Percentiles rank a stretch among this genome's conserved stretches.
Evolutionary conservation across 2,113 vertebrate genomes (phyloP).

Genomic region (Solea senegalensis): DNA sequence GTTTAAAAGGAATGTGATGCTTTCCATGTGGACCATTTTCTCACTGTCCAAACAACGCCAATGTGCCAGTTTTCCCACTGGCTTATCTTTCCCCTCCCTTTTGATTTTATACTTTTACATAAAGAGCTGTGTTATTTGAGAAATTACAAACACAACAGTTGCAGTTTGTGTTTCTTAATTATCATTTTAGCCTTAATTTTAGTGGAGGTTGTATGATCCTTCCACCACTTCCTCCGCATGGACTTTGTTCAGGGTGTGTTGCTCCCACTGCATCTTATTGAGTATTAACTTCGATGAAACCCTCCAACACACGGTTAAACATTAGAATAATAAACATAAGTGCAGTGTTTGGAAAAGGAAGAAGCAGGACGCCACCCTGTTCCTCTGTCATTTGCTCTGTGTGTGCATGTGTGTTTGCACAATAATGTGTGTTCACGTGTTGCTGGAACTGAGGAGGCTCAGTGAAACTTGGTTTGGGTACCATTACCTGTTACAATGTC

Average conservation of each 20-base stretch:
- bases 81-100: slow-evolving; percentile 16
- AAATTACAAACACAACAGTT: neutral
- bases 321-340: slow-evolving; percentile 48
- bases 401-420: neutral
- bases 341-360: slow-evolving; percentile 54
- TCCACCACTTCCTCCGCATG: slow-evolving; percentile 11
- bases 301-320: slow-evolving; percentile 25
- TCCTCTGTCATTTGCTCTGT: slow-evolving; percentile 20
- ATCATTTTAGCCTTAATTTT: neutral
- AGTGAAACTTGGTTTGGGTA: too few species aligned
- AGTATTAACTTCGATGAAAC: slow-evolving; percentile 15
- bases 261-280: neutral
- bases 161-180: neutral
- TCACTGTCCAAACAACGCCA: slow-evolving; percentile 40
- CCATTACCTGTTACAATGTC: slow-evolving; percentile 1
- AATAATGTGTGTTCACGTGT: slow-evolving; percentile 7
- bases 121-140: slow-evolving; percentile 13
- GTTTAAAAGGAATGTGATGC: slow-evolving; percentile 50
- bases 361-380: slow-evolving; percentile 34
- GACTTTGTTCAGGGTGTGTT: slow-evolving; percentile 32
- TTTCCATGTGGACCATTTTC: slow-evolving; percentile 45
- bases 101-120: slow-evolving; percentile 9
- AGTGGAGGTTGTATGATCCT: neutral
- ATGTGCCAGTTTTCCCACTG: slow-evolving; percentile 21
- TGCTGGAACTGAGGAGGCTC: too few species aligned